Conservation (phyloP, 2,888 invertebrate species). For the Eueremaeus valkanovi region DNA sequence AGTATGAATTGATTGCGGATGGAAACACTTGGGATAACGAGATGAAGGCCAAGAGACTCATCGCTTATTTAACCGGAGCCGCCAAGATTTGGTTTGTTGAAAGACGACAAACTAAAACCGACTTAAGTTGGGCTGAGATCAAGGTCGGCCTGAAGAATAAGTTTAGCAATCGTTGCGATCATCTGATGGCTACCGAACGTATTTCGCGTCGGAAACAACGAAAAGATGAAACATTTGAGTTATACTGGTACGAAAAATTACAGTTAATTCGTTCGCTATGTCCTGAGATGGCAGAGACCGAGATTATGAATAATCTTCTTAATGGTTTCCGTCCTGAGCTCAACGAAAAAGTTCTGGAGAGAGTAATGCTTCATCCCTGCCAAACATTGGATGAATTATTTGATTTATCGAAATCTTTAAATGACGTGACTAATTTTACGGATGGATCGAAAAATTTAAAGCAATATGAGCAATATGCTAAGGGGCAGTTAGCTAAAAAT, state of each 20-base stretch:
- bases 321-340: neutral
- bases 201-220: neutral
- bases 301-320: neutral
- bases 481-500: too few species aligned
- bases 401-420: neutral
- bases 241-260: neutral
- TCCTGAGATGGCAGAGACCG: neutral
- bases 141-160: neutral
- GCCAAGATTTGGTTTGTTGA: neutral
- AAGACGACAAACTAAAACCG: neutral
- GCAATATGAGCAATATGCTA: too few species aligned
- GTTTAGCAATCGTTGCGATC: neutral
- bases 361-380: too few species aligned
- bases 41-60: neutral
- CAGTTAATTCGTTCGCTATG: neutral
- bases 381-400: too few species aligned
- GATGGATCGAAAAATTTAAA: neutral
- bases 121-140: neutral
- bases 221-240: neutral
- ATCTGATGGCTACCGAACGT: neutral
- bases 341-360: neutral
- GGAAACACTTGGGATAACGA: neutral
- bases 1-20: neutral
- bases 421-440: neutral
- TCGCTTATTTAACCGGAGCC: neutral